These are phyloP conservation scores for Oscheius myriophilus DNA, from an alignment of 2,888 invertebrate genomes.

Conservation along the genomic window DNA sequence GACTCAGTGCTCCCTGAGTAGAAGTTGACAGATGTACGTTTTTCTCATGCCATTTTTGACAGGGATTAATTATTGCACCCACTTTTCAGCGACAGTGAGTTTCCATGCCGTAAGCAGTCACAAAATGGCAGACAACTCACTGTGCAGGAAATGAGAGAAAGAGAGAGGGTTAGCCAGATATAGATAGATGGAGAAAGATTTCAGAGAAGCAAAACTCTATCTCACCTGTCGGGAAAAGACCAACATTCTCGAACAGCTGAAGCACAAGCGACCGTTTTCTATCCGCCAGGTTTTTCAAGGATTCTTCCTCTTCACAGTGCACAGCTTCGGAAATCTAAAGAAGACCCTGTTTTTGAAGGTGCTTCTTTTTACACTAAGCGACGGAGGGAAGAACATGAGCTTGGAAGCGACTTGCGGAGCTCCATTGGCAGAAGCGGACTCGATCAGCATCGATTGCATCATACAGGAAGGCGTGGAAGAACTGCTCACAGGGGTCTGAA, in stretches of 20 bases:
- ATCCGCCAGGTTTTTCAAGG: slow-evolving; percentile 16
- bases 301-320: slow-evolving; percentile 6
- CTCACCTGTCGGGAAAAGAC: slow-evolving; percentile 24
- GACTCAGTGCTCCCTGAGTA: too few relatives aligned
- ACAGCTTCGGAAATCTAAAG: slow-evolving; percentile 10
- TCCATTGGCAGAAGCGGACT: slow-evolving; percentile 12
- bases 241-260: slow-evolving; percentile 27
- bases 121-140: too few relatives aligned
- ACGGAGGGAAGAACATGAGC: slow-evolving; percentile 23
- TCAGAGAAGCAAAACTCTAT: too few relatives aligned
- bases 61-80: too few relatives aligned
- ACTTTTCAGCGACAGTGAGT: too few relatives aligned
- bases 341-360: neutral
- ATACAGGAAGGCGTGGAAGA: slow-evolving; percentile 14
- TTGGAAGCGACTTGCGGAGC: slow-evolving; percentile 13
- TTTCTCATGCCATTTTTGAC: too few relatives aligned
- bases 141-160: too few relatives aligned
- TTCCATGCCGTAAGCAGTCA: too few relatives aligned
- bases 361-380: slow-evolving; percentile 11
- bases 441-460: slow-evolving; percentile 21
- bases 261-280: slow-evolving; percentile 26
- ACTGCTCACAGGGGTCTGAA: slow-evolving; percentile 25
- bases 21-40: too few relatives aligned
- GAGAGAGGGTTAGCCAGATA: too few relatives aligned
- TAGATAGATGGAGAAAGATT: too few relatives aligned